Conservation (phyloP, 53 echinoderm and acorn worm genomes). For the Antedon mediterranea region DNA sequence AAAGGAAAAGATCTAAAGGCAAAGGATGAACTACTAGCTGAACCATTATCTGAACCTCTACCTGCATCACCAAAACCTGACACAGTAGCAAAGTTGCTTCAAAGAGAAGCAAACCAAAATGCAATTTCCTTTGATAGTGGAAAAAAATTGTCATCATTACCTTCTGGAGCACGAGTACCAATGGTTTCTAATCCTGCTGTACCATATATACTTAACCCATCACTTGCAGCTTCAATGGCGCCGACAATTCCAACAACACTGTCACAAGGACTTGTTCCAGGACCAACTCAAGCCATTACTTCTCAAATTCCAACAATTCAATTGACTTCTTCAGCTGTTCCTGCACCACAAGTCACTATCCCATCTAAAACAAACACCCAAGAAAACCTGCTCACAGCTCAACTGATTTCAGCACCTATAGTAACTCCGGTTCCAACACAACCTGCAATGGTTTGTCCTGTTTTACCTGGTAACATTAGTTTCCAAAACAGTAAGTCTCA, state of each 20-base stretch:
- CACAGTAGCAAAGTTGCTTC: background rate
- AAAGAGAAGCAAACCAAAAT: background rate
- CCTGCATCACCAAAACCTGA: background rate
- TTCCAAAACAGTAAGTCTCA: background rate
- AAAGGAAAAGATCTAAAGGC: background rate
- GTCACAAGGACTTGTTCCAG: background rate
- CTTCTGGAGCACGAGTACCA: background rate
- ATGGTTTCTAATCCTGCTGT: background rate
- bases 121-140: background rate
- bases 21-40: background rate
- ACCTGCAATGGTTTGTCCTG: background rate
- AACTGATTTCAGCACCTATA: background rate
- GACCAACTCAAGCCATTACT: background rate
- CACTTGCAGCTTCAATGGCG: background rate
- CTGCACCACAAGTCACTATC: background rate
- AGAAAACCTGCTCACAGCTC: background rate
- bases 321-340: background rate
- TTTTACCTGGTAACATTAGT: background rate
- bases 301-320: background rate
- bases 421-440: background rate
- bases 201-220: background rate
- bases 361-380: background rate
- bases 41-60: background rate
- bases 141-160: background rate
- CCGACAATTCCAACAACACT: background rate